These are phyloP conservation scores for Phataginus tetradactyla DNA, from an alignment of 2,797 vertebrate species.

Conservation along the genomic window DNA sequence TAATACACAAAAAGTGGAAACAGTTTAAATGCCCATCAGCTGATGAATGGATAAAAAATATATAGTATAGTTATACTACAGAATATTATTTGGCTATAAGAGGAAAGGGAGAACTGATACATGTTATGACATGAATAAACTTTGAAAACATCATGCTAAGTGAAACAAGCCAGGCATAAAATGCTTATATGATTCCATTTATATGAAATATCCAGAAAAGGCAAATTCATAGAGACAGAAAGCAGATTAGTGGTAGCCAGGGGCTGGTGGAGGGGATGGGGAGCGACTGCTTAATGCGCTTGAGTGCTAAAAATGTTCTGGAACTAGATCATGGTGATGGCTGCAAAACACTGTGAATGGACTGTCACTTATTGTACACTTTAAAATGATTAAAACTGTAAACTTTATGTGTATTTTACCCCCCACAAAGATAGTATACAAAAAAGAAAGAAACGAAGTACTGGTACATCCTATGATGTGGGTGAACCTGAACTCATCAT, in stretches of 20 bases:
- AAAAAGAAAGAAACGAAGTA: not conserved
- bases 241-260: not conserved
- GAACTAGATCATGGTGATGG: not conserved
- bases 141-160: not conserved
- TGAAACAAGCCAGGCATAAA: not conserved
- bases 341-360: not conserved
- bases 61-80: not conserved
- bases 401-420: not conserved
- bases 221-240: not conserved
- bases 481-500: not conserved
- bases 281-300: not conserved
- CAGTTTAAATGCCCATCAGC: not conserved
- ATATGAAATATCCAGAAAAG: not conserved
- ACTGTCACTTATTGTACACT: not conserved
- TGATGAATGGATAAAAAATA: not conserved
- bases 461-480: not conserved
- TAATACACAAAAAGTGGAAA: not conserved
- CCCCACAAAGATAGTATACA: not conserved
- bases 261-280: not conserved
- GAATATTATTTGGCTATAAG: not conserved
- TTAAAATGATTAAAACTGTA: not conserved
- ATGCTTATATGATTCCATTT: not conserved
- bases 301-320: not conserved
- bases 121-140: not conserved
- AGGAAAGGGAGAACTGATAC: not conserved